Base-by-base conservation (phyloP, 2,113 vertebrate genomes). In the Forbesichthys agassizii region DNA sequence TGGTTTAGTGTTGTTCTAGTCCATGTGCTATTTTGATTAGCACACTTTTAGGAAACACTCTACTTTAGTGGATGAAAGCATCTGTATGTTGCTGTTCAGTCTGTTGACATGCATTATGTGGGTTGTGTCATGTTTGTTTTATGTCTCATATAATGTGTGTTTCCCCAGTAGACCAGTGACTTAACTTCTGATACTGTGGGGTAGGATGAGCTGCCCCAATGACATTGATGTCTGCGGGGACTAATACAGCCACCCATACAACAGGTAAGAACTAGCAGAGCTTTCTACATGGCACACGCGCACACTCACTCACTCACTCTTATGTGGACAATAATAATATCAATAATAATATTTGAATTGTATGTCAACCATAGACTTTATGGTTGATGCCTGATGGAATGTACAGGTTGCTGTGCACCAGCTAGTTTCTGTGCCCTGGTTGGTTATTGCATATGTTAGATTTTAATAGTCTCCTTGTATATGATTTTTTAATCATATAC, bases 241-340 rank as follows among this genome's bases (percentile, higher is more conserved):
- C 85, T 92, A 77, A 92, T 71, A 75, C 74, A 84, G 60, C 58
- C 83, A 58, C 82, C 77, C 81, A 77, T 74, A 89, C 77, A 59
- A 88, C 86, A 91, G 92, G 92, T 93, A 90, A 81, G 54, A 48
- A 68, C 62, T 61, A 62, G 58, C 62, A 77, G 12, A 42, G 36
- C 74, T 66, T 64, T 42, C 36, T 42, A 42, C 36, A 42, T 58
- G 42, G 46, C 64, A 75, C 72, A 71, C 61, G 73, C 68, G 73
- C 27, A 57, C 53, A 42, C 59, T 49, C 54, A 66, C 48, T 42
- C 36, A 42, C 36, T 27, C 27, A 27, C 27, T 27, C 27, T 27
- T 27, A 27, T 27, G 36, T 42, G 36, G 5, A 42, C 36, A 42
- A 8, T 42, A 42, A 42, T 42, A 27, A 27, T 27, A 27, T 27